Conservation (phyloP, 2,888 invertebrate species). For the Drosophila anomelani region DNA sequence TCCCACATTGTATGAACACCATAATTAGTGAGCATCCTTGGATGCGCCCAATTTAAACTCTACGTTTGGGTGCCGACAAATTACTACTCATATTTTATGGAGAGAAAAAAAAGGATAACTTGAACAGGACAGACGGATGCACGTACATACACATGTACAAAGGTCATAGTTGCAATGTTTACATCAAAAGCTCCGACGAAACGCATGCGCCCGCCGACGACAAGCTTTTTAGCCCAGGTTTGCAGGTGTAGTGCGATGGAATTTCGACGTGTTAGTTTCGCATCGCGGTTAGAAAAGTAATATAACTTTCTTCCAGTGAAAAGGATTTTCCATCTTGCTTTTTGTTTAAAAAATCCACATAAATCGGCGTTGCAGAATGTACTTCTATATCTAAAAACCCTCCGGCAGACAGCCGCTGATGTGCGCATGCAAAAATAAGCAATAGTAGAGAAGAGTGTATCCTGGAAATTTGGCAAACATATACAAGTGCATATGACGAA, state of each 20-base stretch:
- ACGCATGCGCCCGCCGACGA: conserved; percentile 64
- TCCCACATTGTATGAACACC: background rate
- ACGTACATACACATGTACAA: conserved; percentile 45
- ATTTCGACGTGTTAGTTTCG: conserved; percentile 54
- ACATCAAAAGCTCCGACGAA: conserved; percentile 52
- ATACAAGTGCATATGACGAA: conserved; percentile 37
- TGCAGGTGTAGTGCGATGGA: conserved; percentile 58
- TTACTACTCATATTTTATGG: conserved; percentile 18
- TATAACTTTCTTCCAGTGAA: conserved; percentile 34
- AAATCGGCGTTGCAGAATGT: background rate
- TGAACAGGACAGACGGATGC: conserved; percentile 33
- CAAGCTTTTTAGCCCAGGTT: conserved; percentile 55
- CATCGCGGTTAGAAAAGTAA: conserved; percentile 60
- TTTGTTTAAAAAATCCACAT: conserved; percentile 8
- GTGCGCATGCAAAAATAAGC: conserved; percentile 23
- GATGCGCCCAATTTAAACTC: background rate
- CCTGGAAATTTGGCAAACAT: conserved; percentile 31
- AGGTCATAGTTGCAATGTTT: conserved; percentile 65
- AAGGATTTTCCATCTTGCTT: conserved; percentile 17
- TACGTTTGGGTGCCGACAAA: conserved; percentile 17
- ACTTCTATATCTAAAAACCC: conserved; percentile 1
- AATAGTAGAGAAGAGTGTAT: conserved; percentile 28
- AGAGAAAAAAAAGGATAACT: conserved; percentile 18
- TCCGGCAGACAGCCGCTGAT: background rate
- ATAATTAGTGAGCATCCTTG: background rate